Percentiles rank a stretch among this genome's conserved stretches.
These are phyloP conservation scores for Rhogogaster chlorosoma DNA, from an alignment of 2,888 invertebrate genomes.

Conservation along the genomic window DNA sequence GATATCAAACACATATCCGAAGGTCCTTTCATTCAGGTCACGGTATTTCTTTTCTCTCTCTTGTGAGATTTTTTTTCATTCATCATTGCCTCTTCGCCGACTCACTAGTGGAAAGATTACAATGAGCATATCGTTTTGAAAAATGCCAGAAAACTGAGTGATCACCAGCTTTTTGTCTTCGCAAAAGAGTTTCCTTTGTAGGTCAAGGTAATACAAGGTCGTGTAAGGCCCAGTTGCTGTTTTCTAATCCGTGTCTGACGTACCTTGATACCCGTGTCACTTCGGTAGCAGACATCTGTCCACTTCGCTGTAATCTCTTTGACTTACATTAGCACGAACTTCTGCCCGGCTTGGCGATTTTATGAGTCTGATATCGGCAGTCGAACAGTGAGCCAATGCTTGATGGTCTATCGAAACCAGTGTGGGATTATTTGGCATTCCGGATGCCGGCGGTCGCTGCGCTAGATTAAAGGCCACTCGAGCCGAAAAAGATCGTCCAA, in stretches of 20 bases:
- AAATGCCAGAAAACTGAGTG: neutral
- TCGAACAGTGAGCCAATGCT: slow-evolving; percentile 20
- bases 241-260: neutral
- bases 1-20: slow-evolving; percentile 26
- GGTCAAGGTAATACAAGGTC: slow-evolving; percentile 14
- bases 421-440: slow-evolving; percentile 63
- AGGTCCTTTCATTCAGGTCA: slow-evolving; percentile 43
- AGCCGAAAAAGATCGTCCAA: slow-evolving; percentile 57
- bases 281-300: slow-evolving; percentile 42
- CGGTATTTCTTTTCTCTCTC: neutral
- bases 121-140: neutral
- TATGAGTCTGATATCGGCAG: slow-evolving; percentile 30
- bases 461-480: slow-evolving; percentile 62
- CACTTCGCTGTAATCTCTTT: slow-evolving; percentile 19
- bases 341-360: neutral
- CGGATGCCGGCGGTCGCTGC: slow-evolving; percentile 61
- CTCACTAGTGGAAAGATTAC: neutral
- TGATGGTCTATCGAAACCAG: slow-evolving; percentile 30
- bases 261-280: slow-evolving; percentile 14
- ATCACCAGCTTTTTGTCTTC: neutral
- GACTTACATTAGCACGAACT: slow-evolving; percentile 22
- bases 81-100: neutral
- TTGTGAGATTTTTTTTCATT: slow-evolving; percentile 1
- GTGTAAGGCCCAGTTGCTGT: neutral
- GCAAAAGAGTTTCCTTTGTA: neutral